Base-by-base conservation (phyloP, 1,140 invertebrate genomes). In the Cotesia chilonis region DNA sequence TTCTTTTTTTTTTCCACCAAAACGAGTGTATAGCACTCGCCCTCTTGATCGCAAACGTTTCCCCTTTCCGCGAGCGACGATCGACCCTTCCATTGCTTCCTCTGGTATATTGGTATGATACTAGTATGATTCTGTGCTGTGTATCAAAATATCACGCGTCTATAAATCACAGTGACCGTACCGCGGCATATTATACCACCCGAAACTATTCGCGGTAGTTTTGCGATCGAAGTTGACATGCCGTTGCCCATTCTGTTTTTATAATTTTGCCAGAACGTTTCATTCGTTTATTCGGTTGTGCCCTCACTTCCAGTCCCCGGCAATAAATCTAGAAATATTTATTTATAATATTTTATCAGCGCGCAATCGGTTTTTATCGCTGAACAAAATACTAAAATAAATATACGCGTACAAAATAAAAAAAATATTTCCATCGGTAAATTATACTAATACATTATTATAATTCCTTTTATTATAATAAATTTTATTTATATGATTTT, bases 141-240 rank as follows among this genome's bases (percentile, higher is more conserved):
- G 71, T 75, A 71, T 74, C 72, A 65, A 70, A 65, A 75, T 72
- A 75, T 70, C 67, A 70, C 69, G 20, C 61, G 54, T 61, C 67
- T 57, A 75, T 78, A 78, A 76, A 76, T 78, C 71, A 78, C 55
- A n/a, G 20, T 51, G 60, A 35, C 52, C 52, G 60, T 60, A 66
- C 71, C 75, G 74, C 74, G 75, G 76, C 74, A 77, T 77, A 70
- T 47, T 47, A 47, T 47, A 47, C 41, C 41, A 47, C 54, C 41
- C 66, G n/a, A 63, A 75, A 77, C 74, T 74, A 75, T 71, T 71
- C 63, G 71, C 69, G 38, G 28, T 60, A 52, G 67, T 47, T 14
- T 47, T 54, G 41, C 41, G 55, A 57, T 57, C 37, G 51, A 68
- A 41, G 47, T 59, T 67, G 68, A 55, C 55, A 47, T 68, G n/a